Conservation (phyloP, 2,888 invertebrate species). For the Drosophila mettleri region DNA sequence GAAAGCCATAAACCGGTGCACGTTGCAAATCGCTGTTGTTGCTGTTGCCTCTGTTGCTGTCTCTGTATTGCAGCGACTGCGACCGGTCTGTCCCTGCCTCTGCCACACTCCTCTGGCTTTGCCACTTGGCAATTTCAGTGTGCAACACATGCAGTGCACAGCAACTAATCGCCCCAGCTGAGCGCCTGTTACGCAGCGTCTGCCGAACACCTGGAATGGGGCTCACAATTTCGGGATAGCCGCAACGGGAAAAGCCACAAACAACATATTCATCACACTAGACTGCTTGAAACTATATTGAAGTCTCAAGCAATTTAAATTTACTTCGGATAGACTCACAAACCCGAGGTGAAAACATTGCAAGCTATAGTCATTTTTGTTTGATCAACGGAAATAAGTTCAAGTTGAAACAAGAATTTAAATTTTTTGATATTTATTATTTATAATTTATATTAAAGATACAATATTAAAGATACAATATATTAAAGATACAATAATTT, state of each 20-base stretch:
- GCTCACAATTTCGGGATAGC: constrained; percentile 73
- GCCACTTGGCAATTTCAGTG: constrained; percentile 19
- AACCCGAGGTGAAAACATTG: too few species aligned
- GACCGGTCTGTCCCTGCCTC: neutral
- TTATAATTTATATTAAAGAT: too few species aligned
- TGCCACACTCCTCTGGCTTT: neutral
- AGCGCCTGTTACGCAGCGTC: constrained; percentile 75
- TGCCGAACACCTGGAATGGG: constrained; percentile 83
- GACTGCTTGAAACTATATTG: neutral
- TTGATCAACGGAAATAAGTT: too few species aligned
- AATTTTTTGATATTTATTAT: too few species aligned
- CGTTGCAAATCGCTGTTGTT: constrained; percentile 21
- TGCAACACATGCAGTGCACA: constrained; percentile 45
- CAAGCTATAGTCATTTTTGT: too few species aligned
- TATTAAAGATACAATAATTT: too few species aligned
- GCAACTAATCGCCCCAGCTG: constrained; percentile 61
- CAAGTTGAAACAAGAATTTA: too few species aligned
- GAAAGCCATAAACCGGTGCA: constrained; percentile 64
- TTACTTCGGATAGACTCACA: too few species aligned
- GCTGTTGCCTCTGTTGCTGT: constrained; percentile 1
- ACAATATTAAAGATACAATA: too few species aligned
- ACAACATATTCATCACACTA: neutral
- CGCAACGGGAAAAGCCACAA: constrained; percentile 2
- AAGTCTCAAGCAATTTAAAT: neutral
- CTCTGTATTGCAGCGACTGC: constrained; percentile 6